A percentile compares a stretch with the other conserved stretches of the same genome.
phyloP scores from a whole-genome alignment of 2,797 vertebrate species.

The Characodon lateralis region DNA sequence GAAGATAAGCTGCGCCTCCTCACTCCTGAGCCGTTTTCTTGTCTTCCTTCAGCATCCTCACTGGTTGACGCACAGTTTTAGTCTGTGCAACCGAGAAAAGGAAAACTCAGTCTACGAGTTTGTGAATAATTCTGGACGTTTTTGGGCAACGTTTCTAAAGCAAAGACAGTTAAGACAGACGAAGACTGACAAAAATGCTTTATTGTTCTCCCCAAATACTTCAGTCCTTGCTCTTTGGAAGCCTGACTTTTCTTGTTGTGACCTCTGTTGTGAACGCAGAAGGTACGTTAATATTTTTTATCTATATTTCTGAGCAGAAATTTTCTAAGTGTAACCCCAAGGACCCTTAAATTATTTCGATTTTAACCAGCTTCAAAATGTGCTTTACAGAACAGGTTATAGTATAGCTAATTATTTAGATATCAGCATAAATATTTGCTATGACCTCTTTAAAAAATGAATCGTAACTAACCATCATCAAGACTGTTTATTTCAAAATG shows the following conservation, averaged over 20 bases:
- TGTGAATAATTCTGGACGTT: conserved; percentile 28
- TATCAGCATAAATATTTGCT: not conserved
- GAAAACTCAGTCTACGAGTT: conserved; percentile 17
- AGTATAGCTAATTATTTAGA: not conserved
- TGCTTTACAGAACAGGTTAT: not conserved
- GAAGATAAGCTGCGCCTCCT: conserved; percentile 78
- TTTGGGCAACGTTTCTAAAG: conserved; percentile 27
- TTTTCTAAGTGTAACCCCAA: not conserved
- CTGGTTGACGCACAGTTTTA: conserved; percentile 46
- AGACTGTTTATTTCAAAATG: not conserved
- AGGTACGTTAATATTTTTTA: conserved; percentile 77
- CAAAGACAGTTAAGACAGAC: not conserved
- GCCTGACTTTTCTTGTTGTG: conserved; percentile 68
- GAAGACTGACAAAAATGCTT: conserved; percentile 70
- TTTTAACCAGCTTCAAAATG: not conserved
- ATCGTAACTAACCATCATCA: not conserved
- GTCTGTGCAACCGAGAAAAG: conserved; percentile 39
- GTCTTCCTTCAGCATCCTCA: conserved; percentile 52
- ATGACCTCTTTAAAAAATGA: not conserved
- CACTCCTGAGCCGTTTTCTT: conserved; percentile 65
- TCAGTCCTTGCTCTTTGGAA: conserved; percentile 70
- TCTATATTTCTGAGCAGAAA: not conserved
- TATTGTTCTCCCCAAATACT: conserved; percentile 49
- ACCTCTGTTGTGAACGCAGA: conserved; percentile 77
- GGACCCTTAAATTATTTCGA: not conserved